Conservation (phyloP, 35 echinoderm and acorn worm genomes). For the Chiridota heheva region DNA sequence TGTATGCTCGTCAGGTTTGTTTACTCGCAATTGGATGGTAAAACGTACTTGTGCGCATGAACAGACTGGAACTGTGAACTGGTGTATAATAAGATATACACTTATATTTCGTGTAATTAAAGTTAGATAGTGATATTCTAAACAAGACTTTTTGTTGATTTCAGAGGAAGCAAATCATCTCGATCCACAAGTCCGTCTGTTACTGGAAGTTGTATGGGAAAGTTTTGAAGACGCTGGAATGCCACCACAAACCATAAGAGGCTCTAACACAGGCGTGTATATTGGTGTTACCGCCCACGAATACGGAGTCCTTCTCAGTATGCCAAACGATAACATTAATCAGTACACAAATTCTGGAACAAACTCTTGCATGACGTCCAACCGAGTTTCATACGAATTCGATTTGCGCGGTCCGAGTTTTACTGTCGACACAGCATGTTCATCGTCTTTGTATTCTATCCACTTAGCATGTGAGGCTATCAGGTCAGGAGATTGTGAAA, state of each 20-base stretch:
- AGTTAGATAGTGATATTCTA: background rate
- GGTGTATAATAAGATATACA: background rate
- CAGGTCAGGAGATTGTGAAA: constrained; percentile 78
- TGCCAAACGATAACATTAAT: constrained; percentile 88
- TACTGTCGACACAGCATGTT: constrained; percentile 88
- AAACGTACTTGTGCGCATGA: background rate
- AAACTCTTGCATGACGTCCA: constrained; percentile 86
- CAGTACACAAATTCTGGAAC: constrained; percentile 97
- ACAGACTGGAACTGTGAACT: background rate
- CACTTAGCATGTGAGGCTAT: constrained; percentile 93
- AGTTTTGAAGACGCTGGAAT: constrained; percentile 86
- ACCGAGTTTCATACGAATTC: constrained; percentile 94
- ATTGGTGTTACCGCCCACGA: constrained; percentile 89
- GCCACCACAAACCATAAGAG: constrained; percentile 58
- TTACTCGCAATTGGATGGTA: background rate
- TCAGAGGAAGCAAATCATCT: constrained; percentile 94
- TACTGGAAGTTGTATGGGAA: constrained; percentile 91
- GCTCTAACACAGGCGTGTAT: constrained; percentile 92
- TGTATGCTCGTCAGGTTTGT: too few relatives aligned
- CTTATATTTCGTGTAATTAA: background rate
- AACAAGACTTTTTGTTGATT: constrained; percentile 4
- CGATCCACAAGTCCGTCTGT: constrained; percentile 91
- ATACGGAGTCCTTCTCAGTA: constrained; percentile 69
- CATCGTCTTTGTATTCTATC: constrained; percentile 86
- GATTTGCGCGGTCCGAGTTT: constrained; percentile 92